A percentile compares a stretch with the other conserved stretches of the same genome.
phyloP scores from a whole-genome alignment of 2,797 vertebrate species.

The Sebastes ruberrimus region DNA sequence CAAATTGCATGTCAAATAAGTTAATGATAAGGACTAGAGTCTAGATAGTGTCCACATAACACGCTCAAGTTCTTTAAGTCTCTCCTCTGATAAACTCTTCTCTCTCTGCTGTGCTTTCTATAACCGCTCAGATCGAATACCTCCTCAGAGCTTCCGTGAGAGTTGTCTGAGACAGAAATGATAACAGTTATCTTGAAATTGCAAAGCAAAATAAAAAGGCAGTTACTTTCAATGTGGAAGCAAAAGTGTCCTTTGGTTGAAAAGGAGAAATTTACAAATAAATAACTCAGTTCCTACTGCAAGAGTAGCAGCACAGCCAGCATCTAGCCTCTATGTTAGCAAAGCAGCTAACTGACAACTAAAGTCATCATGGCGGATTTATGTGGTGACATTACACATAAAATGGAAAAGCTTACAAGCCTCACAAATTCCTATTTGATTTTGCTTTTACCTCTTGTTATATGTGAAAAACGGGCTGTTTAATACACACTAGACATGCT shows the following conservation, averaged over 20 bases:
- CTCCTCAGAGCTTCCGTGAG: background rate
- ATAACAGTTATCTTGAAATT: background rate
- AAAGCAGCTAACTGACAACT: background rate
- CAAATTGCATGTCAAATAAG: background rate
- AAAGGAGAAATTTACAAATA: background rate
- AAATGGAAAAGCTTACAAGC: background rate
- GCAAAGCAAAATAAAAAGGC: background rate
- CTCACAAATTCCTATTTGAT: background rate
- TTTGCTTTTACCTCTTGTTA: background rate
- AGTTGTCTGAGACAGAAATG: background rate
- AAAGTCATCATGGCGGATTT: background rate
- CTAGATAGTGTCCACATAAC: background rate
- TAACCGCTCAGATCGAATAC: too few species aligned
- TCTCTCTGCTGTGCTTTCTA: too few species aligned
- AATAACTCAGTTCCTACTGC: background rate
- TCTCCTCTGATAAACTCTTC: background rate
- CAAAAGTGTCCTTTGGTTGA: background rate
- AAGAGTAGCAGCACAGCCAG: background rate
- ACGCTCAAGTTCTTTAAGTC: background rate
- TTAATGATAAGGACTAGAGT: too few species aligned
- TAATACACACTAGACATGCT: background rate
- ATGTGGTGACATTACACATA: background rate
- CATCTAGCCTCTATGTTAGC: background rate
- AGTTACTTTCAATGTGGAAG: background rate
- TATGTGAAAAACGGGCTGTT: background rate